Evolutionary conservation across 2,113 vertebrate species (phyloP), one percentile per base, ranked within the genome.

Genomic region (Cheirogaleus medius): DNA sequence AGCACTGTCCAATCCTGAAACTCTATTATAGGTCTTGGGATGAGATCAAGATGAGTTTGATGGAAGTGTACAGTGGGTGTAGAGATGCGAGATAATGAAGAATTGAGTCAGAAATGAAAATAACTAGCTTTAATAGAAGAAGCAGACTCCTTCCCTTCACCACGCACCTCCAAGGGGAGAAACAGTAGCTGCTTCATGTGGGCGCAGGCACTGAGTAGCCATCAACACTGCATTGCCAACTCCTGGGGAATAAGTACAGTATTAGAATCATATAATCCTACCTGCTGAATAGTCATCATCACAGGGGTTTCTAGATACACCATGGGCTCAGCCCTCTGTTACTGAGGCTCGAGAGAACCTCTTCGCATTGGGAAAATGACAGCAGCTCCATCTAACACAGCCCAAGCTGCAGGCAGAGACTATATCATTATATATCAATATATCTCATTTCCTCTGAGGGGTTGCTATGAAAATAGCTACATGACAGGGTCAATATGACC

Each of bases 1-100:
- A 74, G 32, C 29, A 60, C 60, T 82, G 5, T 27, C 34, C 42
- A 12, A 9, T 23, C 66, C 56, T 56, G 42, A 86, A 87, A 42
- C 25, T 82, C 21, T 17, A 3, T 68, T n/a, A 0, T 37, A 85
- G 56, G 39, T 54, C 23, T 74, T 84, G 34, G 3, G 1, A 52
- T 58, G 32, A 56, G 85, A 92, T 25, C 71, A 34, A 77, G 27
- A 23, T 8, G 21, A 60, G 52, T 32, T 68, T 69, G 49, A 89
- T 8, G 13, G 6, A 66, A 64, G 18, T 5, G 0, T 76, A 14
- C 10, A 44, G 1, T 54, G 29, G 13, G 49, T 11, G 8, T 15
- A 23, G 15, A 52, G 44, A 14, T 23, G 18, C 23, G 3, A 34
- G 34, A 49, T 54, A 27, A 44, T 73, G 60, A 90, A 76, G 4